Evolutionary conservation across 2,888 invertebrate genomes (phyloP).

Genomic region (Agrotis exclamationis): DNA sequence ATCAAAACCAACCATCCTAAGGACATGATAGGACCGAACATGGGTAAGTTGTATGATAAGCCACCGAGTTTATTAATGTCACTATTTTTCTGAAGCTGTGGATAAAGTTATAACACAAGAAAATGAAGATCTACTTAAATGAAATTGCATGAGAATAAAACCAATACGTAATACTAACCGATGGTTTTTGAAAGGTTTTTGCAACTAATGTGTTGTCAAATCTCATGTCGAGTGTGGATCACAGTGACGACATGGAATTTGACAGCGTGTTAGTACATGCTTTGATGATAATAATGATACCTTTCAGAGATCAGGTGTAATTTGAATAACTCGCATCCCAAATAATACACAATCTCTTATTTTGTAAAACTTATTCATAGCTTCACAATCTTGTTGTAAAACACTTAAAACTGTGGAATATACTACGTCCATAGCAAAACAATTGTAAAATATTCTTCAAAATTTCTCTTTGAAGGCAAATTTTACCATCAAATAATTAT

Average conservation of each 20-base stretch:
- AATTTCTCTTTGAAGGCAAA: slow-evolving; percentile 58
- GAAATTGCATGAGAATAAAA: slow-evolving; percentile 39
- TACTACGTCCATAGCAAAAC: slow-evolving; percentile 46
- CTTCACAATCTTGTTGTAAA: slow-evolving; percentile 44
- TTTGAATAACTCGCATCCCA: slow-evolving; percentile 12
- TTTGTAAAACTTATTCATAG: slow-evolving; percentile 53
- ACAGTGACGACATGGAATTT: slow-evolving; percentile 44
- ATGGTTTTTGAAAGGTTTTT: slow-evolving; percentile 37
- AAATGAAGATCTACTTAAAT: slow-evolving; percentile 12
- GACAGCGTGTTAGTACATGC: slow-evolving; percentile 47
- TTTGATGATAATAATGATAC: slow-evolving; percentile 11
- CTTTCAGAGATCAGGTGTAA: slow-evolving; percentile 27
- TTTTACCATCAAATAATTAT: slow-evolving; percentile 42
- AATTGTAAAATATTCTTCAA: slow-evolving; percentile 51
- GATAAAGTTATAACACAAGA: slow-evolving; percentile 43
- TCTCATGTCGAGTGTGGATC: slow-evolving; percentile 36
- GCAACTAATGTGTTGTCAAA: slow-evolving; percentile 51
- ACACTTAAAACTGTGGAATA: slow-evolving; percentile 51
- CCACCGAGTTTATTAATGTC: slow-evolving; percentile 1
- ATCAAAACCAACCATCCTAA: slow-evolving; percentile 97
- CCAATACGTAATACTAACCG: slow-evolving; percentile 9
- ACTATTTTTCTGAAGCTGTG: slow-evolving; percentile 48
- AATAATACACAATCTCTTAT: slow-evolving; percentile 23
- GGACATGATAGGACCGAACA: slow-evolving; percentile 94
- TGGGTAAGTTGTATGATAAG: slow-evolving; percentile 91